Base-by-base conservation (phyloP, 2,113 vertebrate genomes). In the Bubo scandiacus region DNA sequence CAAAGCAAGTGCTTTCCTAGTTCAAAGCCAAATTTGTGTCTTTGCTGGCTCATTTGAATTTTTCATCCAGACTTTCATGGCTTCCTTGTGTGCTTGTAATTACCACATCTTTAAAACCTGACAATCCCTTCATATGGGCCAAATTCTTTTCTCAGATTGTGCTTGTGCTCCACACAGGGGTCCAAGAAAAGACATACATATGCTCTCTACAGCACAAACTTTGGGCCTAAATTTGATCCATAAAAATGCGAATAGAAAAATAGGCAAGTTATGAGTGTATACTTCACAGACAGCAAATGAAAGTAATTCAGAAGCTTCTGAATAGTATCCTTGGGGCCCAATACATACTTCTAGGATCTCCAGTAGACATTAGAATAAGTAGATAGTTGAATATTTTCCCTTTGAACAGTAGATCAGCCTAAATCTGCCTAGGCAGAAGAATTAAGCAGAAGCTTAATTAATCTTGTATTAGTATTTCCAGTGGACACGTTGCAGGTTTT, bases 1-100 rank as follows among this genome's bases (percentile, higher is more conserved):
- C 96, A 97, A 97, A 97, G 96, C 73, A 95, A 96, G 91, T 82
- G 91, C 84, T 82, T 97, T 96, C 91, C 94, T 87, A 95, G 91
- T 96, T 97, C 95, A 96, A 97, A 97, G 97, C 97, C 97, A 97
- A 96, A 95, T 96, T 96, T 97, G 94, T 97, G 96, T 97, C 94
- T 97, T 94, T 95, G 89, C 95, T 95, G 94, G 94, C 95, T 97
- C 86, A 97, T 97, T 97, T 96, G 94, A 95, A 82, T 97, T 92
- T 94, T 97, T 97, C 91, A 87, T 83, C 92, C 96, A 92, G 89
- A 96, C 90, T 94, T 96, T 96, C 87, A 91, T 97, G 68, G 91
- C 94, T 96, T 97, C 72, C 92, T 97, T 96, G 96, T 96, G 94
- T 82, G 89, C 86, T 92, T 96, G 95, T 95, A 97, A 97, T 97